Base-by-base conservation (phyloP, 2,797 vertebrate species). In the Mus minutoides region DNA sequence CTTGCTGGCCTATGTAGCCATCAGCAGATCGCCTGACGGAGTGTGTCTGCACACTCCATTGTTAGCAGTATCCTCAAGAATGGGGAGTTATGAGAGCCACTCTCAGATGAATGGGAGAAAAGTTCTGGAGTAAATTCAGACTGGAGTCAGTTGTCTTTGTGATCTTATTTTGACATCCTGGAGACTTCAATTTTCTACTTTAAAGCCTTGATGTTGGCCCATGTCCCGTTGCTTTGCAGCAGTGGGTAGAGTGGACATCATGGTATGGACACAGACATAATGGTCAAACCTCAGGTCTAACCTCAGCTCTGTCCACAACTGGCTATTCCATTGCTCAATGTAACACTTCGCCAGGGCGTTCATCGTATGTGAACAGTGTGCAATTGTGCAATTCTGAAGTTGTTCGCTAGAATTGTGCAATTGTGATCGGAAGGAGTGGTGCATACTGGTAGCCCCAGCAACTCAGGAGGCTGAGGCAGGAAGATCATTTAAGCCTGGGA, bases 361-460 rank as follows among this genome's bases (percentile, higher is more conserved):
- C 0, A 0, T 77, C n/a, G 1, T 1, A 10, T 34, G 73, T 2
- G 58, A 58, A 54, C 62, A 49, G 37, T 4, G 0, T 62, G 16
- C 31, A 69, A 1, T n/a, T 69, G 64, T 69, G 64, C 34, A n/a
- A n/a, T n/a, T 69, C 6, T 69, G 67, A 34, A 69, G 67, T n/a
- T n/a, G 64, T n/a, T 69, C 67, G n/a, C 67, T 67, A 21, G 24
- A 22, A 4, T 77, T 22, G 26, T 10, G 14, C 26, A 40, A 40
- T 60, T 43, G 37, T 58, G 19, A 40, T 8, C 16, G 49, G 21
- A 43, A 34, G 6, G 1, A 16, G 34, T 19, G n/a, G 34, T 4
- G 12, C 29, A 19, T 14, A 43, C n/a, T 31, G 52, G 9, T 43
- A n/a, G 60, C 22, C 13, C n/a, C n/a, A n/a, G 29, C 12, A 3